Conservation (phyloP, 2,888 invertebrate genomes). For the Caenorhabditis sp. region DNA sequence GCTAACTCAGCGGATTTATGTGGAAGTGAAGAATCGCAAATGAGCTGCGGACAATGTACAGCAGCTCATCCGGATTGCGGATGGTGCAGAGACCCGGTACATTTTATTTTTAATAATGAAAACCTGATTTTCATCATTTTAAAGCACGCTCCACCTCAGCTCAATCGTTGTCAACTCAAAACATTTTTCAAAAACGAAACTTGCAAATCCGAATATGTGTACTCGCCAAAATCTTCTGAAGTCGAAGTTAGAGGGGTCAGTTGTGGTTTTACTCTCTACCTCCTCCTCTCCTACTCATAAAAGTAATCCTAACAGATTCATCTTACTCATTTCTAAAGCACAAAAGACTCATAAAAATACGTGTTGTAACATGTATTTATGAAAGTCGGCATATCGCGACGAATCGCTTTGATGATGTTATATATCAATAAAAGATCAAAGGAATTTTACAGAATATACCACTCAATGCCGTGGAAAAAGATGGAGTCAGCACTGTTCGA, state of each 20-base stretch:
- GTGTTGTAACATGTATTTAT: not conserved
- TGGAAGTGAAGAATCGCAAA: conserved; percentile 31
- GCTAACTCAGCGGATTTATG: conserved; percentile 13
- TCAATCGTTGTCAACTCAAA: conserved; percentile 57
- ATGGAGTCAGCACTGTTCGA: conserved; percentile 58
- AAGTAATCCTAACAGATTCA: not conserved
- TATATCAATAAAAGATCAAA: not conserved
- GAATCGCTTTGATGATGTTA: not conserved
- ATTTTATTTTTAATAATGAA: not conserved
- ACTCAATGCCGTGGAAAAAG: conserved; percentile 54
- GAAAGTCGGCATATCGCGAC: not conserved
- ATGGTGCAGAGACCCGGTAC: conserved; percentile 66
- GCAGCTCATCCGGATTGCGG: conserved; percentile 62
- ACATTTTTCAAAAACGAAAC: conserved; percentile 46
- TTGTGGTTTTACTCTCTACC: not conserved
- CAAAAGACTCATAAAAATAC: not conserved
- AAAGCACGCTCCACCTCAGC: conserved; percentile 44
- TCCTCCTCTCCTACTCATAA: not conserved
- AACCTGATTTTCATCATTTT: not conserved
- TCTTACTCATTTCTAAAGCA: not conserved
- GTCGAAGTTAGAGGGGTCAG: conserved; percentile 51
- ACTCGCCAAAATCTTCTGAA: conserved; percentile 58
- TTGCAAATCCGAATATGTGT: conserved; percentile 59
- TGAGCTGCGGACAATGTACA: conserved; percentile 62
- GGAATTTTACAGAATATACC: conserved; percentile 55